Evolutionary conservation across 1,140 invertebrate species (phyloP), one percentile per base, ranked within the genome.

Genomic region (Neodiprion pinetum): DNA sequence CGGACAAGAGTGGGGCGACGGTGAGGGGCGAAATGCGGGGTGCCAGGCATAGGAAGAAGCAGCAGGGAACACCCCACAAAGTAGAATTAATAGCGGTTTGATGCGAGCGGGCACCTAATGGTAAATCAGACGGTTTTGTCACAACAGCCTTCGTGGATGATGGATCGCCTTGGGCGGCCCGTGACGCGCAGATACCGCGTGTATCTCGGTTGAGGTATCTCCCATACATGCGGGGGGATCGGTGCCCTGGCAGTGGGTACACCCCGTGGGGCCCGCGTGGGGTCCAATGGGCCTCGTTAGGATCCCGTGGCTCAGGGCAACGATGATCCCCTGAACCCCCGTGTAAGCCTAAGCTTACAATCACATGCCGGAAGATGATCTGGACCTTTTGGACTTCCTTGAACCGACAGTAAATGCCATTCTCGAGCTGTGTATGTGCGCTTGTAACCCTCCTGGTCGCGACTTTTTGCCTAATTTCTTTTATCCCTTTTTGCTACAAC

Each of bases 341-440:
- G 14, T 69, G 67, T 69, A 69, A 69, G 14, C 67, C 40, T 7
- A 21, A 47, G 67, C 67, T 69, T 69, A 69, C 67, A 69, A 69
- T 69, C 67, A 69, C 67, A 69, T 69, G 67, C 67, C 67, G 67
- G 67, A 69, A 69, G 67, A 69, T 69, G 67, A 69, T 69, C 67
- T 69, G 67, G 28, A 40, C 28, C 67, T 69, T 69, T 69, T 21
- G 67, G 67, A 23, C 11, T 23, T 69, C 8, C 40, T 69, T 61
- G n/a, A 61, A 61, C 53, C 11, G 53, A 61, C 53, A 17, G n/a
- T 61, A 61, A 61, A 61, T 17, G 53, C 53, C 53, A 61, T 61
- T 17, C 53, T 40, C 28, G 28, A 40, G 28, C 53, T 17, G 53
- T 61, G 53, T 61, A 61, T 61, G 7, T 61, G 53, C 53, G 53